Percentiles rank a stretch among this genome's conserved stretches.
Evolutionary conservation across 2,113 vertebrate species (phyloP).

Genomic region (Notarius lentiginosus): DNA sequence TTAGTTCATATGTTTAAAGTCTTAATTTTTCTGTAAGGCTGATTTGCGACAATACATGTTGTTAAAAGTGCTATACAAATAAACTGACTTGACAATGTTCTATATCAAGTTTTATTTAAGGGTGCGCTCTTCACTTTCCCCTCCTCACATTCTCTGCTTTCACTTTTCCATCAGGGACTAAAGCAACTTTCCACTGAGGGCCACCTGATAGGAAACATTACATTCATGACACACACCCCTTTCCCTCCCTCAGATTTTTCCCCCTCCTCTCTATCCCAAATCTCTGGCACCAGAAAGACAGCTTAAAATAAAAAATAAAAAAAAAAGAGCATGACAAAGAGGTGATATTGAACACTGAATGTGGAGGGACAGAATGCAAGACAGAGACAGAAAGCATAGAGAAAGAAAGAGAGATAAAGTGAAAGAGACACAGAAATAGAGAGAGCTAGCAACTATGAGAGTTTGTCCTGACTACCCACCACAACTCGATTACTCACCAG

Average conservation of each 20-base stretch:
- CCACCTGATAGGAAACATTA: constrained; percentile 41
- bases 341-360: too few relatives aligned
- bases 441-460: too few relatives aligned
- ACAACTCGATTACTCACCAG: not conserved
- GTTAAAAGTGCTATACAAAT: too few relatives aligned
- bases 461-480: not conserved
- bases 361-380: too few relatives aligned
- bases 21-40: too few relatives aligned
- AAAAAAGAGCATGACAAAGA: not conserved
- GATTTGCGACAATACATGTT: too few relatives aligned
- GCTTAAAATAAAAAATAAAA: constrained; percentile 30
- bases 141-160: constrained; percentile 20
- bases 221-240: constrained; percentile 24
- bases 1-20: too few relatives aligned
- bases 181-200: constrained; percentile 39
- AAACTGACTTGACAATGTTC: too few relatives aligned
- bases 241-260: constrained; percentile 41
- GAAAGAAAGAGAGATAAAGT: too few relatives aligned
- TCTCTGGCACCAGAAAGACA: constrained; percentile 30
- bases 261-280: not conserved
- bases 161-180: constrained; percentile 1
- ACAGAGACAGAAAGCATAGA: too few relatives aligned
- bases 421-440: too few relatives aligned
- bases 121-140: not conserved
- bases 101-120: too few relatives aligned